phyloP scores from a whole-genome alignment of 2,888 invertebrate species.

The Papilio elwesi region DNA sequence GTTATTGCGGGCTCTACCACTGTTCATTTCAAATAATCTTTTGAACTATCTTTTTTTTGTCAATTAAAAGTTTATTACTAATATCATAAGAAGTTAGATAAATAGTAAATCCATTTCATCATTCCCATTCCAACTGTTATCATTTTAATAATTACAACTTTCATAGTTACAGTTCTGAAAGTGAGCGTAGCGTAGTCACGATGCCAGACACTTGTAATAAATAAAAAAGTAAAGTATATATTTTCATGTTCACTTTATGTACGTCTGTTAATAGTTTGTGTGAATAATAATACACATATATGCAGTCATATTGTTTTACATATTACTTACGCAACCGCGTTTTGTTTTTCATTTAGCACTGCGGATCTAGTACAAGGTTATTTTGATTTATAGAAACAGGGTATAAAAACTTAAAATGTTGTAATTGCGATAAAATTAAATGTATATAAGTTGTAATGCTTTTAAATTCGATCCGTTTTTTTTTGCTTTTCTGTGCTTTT shows the following conservation, averaged over 20 bases:
- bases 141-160: too few species aligned
- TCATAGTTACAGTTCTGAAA: not conserved
- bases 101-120: too few species aligned
- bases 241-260: constrained; percentile 3
- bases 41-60: too few species aligned
- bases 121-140: too few species aligned
- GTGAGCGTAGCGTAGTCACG: not conserved
- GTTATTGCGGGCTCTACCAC: too few species aligned
- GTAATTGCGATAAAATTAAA: too few species aligned
- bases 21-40: too few species aligned
- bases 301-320: constrained; percentile 5
- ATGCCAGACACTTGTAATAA: not conserved
- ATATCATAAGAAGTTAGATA: too few species aligned
- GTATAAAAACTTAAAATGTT: not conserved
- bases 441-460: too few species aligned
- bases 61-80: too few species aligned
- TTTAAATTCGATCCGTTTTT: too few species aligned
- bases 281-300: constrained; percentile 5
- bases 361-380: constrained; percentile 13
- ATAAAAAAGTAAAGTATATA: not conserved
- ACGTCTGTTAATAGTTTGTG: not conserved
- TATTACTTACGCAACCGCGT: constrained; percentile 1
- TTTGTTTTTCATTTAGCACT: constrained; percentile 12
- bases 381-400: not conserved
- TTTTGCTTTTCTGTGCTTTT: too few species aligned